phyloP scores from a whole-genome alignment of 2,888 invertebrate genomes.

The Xestia sexstrigata region DNA sequence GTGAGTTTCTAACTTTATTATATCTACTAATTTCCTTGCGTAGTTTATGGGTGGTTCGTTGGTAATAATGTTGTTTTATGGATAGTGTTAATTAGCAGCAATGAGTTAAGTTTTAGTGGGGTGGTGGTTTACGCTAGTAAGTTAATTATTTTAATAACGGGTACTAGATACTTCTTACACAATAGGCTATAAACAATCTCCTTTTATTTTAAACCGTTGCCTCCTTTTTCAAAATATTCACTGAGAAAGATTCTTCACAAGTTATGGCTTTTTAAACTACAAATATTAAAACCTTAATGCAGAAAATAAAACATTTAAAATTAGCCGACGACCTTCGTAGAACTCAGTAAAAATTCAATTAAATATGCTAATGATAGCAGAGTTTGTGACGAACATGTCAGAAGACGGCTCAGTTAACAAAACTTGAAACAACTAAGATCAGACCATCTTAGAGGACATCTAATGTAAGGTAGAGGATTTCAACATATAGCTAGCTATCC shows the following conservation, averaged over 20 bases:
- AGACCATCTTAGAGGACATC: conserved; percentile 23
- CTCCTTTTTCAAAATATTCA: background rate
- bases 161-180: background rate
- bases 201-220: background rate
- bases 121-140: background rate
- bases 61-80: conserved; percentile 34
- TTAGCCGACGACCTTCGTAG: background rate
- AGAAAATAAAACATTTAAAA: background rate
- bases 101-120: conserved; percentile 22
- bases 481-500: conserved; percentile 8
- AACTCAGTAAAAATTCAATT: background rate
- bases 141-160: no score
- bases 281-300: background rate
- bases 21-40: conserved; percentile 29
- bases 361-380: background rate
- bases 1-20: conserved; percentile 65
- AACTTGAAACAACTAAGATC: background rate
- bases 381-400: background rate
- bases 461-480: conserved; percentile 14
- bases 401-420: background rate
- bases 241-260: no score
- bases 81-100: conserved; percentile 25
- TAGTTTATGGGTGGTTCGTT: conserved; percentile 13
- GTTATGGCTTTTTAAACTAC: background rate
- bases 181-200: background rate